These are phyloP conservation scores for Rhinophrynus dorsalis DNA, from an alignment of 2,797 vertebrate species.

Conservation along the genomic window DNA sequence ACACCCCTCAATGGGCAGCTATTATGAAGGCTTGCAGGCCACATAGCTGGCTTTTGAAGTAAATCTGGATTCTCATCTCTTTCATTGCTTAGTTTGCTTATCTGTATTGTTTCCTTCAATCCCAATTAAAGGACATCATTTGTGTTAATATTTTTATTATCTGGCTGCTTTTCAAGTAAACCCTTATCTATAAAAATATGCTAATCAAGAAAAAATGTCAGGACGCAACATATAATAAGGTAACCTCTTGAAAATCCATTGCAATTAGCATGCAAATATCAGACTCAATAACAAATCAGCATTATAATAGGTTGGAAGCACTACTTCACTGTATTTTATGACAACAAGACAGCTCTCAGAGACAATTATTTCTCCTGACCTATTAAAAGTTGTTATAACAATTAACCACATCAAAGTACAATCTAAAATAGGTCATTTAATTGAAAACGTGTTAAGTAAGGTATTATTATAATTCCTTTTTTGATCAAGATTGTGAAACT, in stretches of 20 bases:
- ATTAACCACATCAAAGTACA: too few species aligned
- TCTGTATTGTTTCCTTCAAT: background rate
- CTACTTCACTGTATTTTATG: background rate
- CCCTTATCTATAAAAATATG: background rate
- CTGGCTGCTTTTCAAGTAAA: background rate
- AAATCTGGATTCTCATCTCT: too few species aligned
- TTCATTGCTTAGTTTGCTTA: background rate
- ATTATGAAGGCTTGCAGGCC: too few species aligned
- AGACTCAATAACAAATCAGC: background rate
- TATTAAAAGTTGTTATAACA: too few species aligned
- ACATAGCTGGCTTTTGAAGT: too few species aligned
- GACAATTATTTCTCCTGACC: too few species aligned
- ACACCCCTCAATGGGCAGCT: too few species aligned
- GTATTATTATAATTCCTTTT: too few species aligned
- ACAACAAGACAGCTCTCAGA: background rate
- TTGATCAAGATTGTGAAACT: too few species aligned
- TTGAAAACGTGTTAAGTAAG: too few species aligned
- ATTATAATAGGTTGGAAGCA: background rate
- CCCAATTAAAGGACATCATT: background rate
- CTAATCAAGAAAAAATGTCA: constrained; percentile 16
- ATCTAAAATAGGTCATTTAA: too few species aligned
- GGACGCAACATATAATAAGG: background rate
- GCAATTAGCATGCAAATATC: constrained; percentile 11
- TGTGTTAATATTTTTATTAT: background rate
- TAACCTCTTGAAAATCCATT: constrained; percentile 6